A percentile compares a stretch with the other conserved stretches of the same genome.
These are phyloP conservation scores for Sebastes paucispinis DNA, from an alignment of 2,797 vertebrate genomes.

Conservation along the genomic window DNA sequence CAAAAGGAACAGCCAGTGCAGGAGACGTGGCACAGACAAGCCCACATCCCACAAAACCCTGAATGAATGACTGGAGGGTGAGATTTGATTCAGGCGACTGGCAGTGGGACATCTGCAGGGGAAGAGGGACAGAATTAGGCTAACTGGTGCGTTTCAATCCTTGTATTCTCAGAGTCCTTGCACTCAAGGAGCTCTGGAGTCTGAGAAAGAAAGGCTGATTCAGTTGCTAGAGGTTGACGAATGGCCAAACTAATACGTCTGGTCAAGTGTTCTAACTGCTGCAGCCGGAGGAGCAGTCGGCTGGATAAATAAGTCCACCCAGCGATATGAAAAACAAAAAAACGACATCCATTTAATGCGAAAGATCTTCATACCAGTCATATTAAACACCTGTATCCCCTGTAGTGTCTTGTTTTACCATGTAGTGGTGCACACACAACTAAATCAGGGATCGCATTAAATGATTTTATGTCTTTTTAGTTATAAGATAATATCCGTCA, in stretches of 20 bases:
- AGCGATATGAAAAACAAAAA: neutral
- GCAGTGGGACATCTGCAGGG: slow-evolving; percentile 60
- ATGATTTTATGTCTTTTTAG: neutral
- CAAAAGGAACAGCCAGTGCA: slow-evolving; percentile 66
- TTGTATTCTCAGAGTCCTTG: slow-evolving; percentile 24
- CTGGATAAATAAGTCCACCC: neutral
- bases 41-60: slow-evolving; percentile 57
- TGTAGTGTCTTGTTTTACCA: neutral
- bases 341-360: neutral
- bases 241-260: slow-evolving; percentile 17
- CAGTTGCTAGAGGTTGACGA: slow-evolving; percentile 17
- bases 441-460: neutral
- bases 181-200: neutral
- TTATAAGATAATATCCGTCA: neutral
- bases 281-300: neutral
- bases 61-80: slow-evolving; percentile 67
- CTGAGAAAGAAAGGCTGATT: slow-evolving; percentile 1
- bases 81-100: slow-evolving; percentile 71
- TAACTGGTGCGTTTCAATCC: slow-evolving; percentile 52
- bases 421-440: neutral
- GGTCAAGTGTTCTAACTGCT: slow-evolving; percentile 23
- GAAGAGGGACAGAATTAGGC: slow-evolving; percentile 52
- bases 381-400: neutral
- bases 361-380: neutral
- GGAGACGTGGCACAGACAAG: slow-evolving; percentile 54